Evolutionary conservation across 1,140 invertebrate genomes (phyloP), one percentile per base, ranked within the genome.

Genomic region (Mizuhopecten yessoensis): DNA sequence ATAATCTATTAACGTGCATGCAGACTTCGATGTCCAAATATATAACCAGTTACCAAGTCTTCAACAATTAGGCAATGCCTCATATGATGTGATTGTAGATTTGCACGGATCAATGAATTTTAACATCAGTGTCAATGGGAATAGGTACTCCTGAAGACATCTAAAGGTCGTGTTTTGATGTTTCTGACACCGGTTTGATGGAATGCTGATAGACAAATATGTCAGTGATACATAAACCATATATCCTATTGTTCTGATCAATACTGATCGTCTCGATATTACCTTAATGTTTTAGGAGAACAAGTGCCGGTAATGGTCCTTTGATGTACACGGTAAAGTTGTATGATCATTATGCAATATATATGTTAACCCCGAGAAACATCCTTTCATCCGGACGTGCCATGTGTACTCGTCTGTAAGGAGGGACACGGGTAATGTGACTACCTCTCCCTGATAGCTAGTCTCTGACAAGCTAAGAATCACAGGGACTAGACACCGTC

Each of bases 141-240:
- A n/a, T 1, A 3, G 57, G 7, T 75, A 75, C 5, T 75, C 5
- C 57, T 29, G 23, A 75, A 29, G 57, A 75, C 57, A 75, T 17
- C 5, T 75, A n/a, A 75, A 17, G 57, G 57, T 75, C 57, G 57
- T 75, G 57, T 75, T 75, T 75, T 75, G 57, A 75, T 75, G 57
- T 75, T 75, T 75, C 57, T 75, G 57, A n/a, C 57, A 17, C 57
- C 3, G n/a, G 57, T 75, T 29, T 75, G 57, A 75, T 75, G 57
- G 57, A 75, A n/a, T n/a, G 42, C 57, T 75, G 57, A 75, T 75
- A 75, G 57, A 17, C 42, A 45, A 13, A 39, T 39, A 7, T 1
- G 36, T 39, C 36, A 5, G 5, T 13, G 9, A 45, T 13, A 45
- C 17, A 45, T 45, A 45, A 45, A 7, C 42, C 42, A 45, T 45